Evolutionary conservation across 2,888 invertebrate species (phyloP), one percentile per base, ranked within the genome.

Genomic region (Drosophila engyochracea): DNA sequence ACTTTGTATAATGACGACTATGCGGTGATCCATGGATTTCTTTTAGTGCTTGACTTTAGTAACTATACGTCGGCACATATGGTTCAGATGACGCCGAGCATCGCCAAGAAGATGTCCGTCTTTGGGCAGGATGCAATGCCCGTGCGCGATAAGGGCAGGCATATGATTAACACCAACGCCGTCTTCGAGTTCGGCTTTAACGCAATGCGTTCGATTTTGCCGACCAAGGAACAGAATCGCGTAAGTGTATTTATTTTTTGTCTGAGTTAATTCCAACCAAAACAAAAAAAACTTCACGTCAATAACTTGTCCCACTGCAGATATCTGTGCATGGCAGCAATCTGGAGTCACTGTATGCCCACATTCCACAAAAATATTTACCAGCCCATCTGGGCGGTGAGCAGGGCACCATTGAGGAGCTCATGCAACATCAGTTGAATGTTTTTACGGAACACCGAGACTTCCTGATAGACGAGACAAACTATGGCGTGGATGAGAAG

Each of bases 381-480:
- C 96, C 96, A 3, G 93, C 91, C 4, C 96, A 96, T 84, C 96
- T 96, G 84, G 96, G 96, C 19, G 96, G 96, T 4, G 94, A 94
- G 49, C 95, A 94, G 75, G 94, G 94, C 80, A 93, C 94, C 51
- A 84, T 95, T 35, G 76, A 83, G 12, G 89, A 88, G 55, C 74
- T 92, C 0, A 79, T 74, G 3, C 70, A 82, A 31, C 33, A 70
- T 2, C 78, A 85, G 57, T 81, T 76, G 44, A 68, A 89, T 12
- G 79, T 78, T 28, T 82, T 91, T 3, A 9, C 71, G 12, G 68
- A 77, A 1, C 79, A 83, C 49, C 61, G 65, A 4, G 79, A 90
- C 0, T 93, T 82, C 52, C 89, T 92, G 6, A 68, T 55, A 12
- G 89, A 91, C 4, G 92, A 92, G 22, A 58, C 49, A 0, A 71